Evolutionary conservation across 35 echinoderm and acorn worm species (phyloP).

Genomic region (Amphiura filiformis): DNA sequence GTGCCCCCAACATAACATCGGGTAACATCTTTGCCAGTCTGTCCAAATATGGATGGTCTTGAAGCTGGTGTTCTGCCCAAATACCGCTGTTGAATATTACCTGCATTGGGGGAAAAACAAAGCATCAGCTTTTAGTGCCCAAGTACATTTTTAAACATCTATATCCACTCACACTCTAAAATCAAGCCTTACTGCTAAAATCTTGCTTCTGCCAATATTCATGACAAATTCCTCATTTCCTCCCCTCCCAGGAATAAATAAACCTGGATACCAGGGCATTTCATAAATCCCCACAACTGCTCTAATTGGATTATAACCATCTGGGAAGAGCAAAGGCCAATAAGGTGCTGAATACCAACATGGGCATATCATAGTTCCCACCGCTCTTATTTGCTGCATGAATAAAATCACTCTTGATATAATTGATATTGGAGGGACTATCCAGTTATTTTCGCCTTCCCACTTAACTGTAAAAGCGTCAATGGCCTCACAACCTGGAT

Average conservation of each 20-base stretch:
- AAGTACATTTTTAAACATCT: background rate
- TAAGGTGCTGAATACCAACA: conserved; percentile 24
- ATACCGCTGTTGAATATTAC: conserved; percentile 25
- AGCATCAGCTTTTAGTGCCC: too few relatives aligned
- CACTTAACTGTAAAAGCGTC: conserved; percentile 24
- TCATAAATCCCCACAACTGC: conserved; percentile 8
- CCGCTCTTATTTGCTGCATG: background rate
- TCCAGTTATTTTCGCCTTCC: conserved; percentile 41
- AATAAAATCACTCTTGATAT: conserved; percentile 9
- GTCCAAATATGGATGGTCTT: background rate
- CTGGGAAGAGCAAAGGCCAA: conserved; percentile 25
- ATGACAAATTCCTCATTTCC: background rate
- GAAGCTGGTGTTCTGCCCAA: background rate
- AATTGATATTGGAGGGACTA: conserved; percentile 17
- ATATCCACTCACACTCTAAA: too few relatives aligned
- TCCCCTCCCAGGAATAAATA: conserved; percentile 12
- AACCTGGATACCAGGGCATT: background rate
- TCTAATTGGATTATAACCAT: conserved; percentile 29
- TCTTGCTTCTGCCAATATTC: conserved; percentile 14
- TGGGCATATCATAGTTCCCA: background rate
- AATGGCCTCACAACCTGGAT: background rate
- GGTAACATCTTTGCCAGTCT: background rate
- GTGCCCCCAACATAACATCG: background rate
- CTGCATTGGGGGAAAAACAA: background rate
- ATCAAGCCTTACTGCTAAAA: conserved; percentile 16